Percentiles rank a stretch among this genome's conserved stretches.
phyloP scores from a whole-genome alignment of 2,113 vertebrate genomes.

The Sinocyclocheilus maitianheensis region DNA sequence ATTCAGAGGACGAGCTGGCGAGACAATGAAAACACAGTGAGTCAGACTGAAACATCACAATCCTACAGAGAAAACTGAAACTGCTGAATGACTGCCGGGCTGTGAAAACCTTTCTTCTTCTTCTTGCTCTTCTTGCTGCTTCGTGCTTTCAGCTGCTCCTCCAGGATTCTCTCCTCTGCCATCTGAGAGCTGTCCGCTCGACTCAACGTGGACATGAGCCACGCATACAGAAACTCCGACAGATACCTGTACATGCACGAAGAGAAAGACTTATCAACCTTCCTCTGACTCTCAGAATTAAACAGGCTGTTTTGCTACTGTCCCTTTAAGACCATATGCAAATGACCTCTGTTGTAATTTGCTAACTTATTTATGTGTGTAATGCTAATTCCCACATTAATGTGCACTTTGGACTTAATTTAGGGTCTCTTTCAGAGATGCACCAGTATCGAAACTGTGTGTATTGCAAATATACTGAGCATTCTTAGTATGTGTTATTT shows the following conservation, averaged over 20 bases:
- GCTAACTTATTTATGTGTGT: neutral
- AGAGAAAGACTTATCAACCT: neutral
- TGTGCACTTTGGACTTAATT: neutral
- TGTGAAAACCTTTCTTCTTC: conserved; percentile 91
- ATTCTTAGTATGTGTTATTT: neutral
- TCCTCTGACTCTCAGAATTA: neutral
- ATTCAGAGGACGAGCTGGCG: conserved; percentile 89
- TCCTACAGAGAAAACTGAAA: neutral
- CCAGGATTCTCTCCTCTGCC: conserved; percentile 94
- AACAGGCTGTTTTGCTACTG: neutral
- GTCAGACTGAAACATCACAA: conserved; percentile 20
- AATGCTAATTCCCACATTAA: neutral
- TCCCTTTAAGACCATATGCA: neutral
- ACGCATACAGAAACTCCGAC: conserved; percentile 96
- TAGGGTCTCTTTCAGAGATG: neutral
- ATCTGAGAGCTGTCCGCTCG: conserved; percentile 96
- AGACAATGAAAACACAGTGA: neutral
- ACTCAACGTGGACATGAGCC: conserved; percentile 98
- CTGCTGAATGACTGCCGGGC: neutral
- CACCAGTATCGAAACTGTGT: too few species aligned
- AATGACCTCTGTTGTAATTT: neutral
- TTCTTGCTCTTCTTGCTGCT: conserved; percentile 99
- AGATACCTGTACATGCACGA: conserved; percentile 82
- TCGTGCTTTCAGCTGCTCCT: conserved; percentile 95
- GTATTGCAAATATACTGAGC: neutral